These are phyloP conservation scores for Papilio polyxenes DNA, from an alignment of 1,140 invertebrate genomes.

Conservation along the genomic window DNA sequence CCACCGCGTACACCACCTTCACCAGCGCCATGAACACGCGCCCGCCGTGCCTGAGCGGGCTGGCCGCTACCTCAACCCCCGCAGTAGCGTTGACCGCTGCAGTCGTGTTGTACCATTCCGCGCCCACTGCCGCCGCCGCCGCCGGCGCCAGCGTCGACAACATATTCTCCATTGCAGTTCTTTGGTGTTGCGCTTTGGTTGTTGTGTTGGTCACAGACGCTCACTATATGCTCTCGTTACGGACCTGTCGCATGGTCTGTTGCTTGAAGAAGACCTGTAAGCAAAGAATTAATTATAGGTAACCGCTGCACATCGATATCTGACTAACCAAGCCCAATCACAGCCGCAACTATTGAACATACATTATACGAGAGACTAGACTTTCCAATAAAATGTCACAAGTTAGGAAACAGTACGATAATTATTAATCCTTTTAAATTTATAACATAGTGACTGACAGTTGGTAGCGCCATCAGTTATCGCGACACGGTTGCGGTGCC, in stretches of 20 bases:
- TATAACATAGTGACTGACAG: background rate
- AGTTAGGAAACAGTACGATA: background rate
- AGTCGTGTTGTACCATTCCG: background rate
- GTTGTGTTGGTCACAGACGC: background rate
- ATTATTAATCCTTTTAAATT: background rate
- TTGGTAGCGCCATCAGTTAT: background rate
- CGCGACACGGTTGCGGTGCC: background rate
- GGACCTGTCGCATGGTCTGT: constrained; percentile 1
- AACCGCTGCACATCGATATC: background rate
- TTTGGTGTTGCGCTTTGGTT: background rate
- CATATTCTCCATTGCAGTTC: constrained; percentile 31
- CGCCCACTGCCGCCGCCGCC: constrained; percentile 6
- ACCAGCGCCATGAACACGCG: constrained; percentile 41
- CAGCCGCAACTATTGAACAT: no score
- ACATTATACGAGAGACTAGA: no score
- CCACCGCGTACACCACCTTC: constrained; percentile 71
- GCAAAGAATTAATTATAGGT: background rate
- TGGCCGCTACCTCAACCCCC: background rate
- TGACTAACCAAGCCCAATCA: background rate
- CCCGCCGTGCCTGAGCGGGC: constrained; percentile 20
- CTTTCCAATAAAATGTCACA: no score
- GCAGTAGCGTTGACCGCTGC: background rate
- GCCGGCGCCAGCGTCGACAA: constrained; percentile 22
- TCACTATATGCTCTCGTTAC: constrained; percentile 22
- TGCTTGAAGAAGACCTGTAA: background rate